Conservation (phyloP, 2,888 invertebrate genomes). For the Polyommatus icarus region DNA sequence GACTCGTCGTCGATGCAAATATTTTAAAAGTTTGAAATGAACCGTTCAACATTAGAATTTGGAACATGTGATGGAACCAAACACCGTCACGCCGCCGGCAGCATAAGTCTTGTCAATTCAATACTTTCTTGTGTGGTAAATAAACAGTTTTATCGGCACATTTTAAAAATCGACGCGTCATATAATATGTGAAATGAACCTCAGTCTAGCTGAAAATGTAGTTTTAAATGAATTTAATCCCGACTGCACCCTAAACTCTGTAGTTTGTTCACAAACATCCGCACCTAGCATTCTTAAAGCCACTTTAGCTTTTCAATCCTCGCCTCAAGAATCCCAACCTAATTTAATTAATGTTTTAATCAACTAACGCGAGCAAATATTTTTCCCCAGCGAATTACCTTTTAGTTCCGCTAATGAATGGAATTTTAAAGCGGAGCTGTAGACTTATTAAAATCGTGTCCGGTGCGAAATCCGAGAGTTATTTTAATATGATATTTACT, state of each 20-base stretch:
- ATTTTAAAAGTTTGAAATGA: too few species aligned
- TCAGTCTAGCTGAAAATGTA: not conserved
- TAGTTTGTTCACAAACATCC: slow-evolving; percentile 6
- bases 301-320: slow-evolving; percentile 33
- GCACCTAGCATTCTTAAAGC: slow-evolving; percentile 29
- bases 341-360: slow-evolving; percentile 73
- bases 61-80: too few species aligned
- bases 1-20: too few species aligned
- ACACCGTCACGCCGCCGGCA: too few species aligned
- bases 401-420: slow-evolving; percentile 30
- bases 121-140: too few species aligned
- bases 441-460: slow-evolving; percentile 23
- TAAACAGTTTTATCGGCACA: too few species aligned
- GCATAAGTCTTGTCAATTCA: too few species aligned
- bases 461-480: not conserved
- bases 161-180: too few species aligned
- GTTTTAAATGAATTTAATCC: not conserved
- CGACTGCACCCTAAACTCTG: not conserved
- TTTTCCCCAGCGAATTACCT: slow-evolving; percentile 40
- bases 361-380: slow-evolving; percentile 58
- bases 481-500: not conserved
- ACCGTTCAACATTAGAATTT: too few species aligned
- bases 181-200: too few species aligned
- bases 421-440: slow-evolving; percentile 23
- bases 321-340: slow-evolving; percentile 66